Evolutionary conservation across 2,888 invertebrate genomes (phyloP), one percentile per base, ranked within the genome.

Genomic region (Zygaena filipendulae): DNA sequence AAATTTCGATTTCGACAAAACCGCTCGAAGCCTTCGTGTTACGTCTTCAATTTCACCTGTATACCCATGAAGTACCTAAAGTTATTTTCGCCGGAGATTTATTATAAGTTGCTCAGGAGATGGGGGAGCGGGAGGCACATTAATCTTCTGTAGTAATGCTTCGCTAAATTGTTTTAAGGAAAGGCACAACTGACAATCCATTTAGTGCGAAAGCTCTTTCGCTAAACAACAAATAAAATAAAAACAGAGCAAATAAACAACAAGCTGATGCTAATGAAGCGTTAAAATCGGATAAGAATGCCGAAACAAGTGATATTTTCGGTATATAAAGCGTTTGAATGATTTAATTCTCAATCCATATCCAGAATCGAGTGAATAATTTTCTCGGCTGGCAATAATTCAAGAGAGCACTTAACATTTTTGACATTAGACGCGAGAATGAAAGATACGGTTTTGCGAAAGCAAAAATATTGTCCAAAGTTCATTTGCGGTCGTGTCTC

Each of bases 371-470:
- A 45, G 32, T 39, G 36, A 42, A 43, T 44, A 40, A 45, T 41
- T 40, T 39, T 40, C 44, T 38, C 38, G 47, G 35, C 52, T 62
- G 64, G 63, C 62, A 63, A 54, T 64, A 62, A 59, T 62, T 67
- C 63, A 63, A 62, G 54, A 58, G 55, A 61, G 59, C 61, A 62
- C 66, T 64, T 60, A 61, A 58, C 49, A 50, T 55, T 53, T 55
- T 57, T 55, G 54, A 58, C 54, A 52, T 47, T 45, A 48, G 47
- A 49, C 37, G 38, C 42, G 45, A 36, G 44, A 45, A 45, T 42
- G 42, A 42, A 41, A 43, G 39, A 45, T 42, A 40, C 37, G 39
- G 38, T 39, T 39, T 41, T 35, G 50, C 49, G 29, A 33, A 42
- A 41, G 42, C 43, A 33, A 46, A 44, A 47, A 47, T 50, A 43